These are phyloP conservation scores for Dryadula phaetusa DNA, from an alignment of 2,888 invertebrate species.

Conservation along the genomic window DNA sequence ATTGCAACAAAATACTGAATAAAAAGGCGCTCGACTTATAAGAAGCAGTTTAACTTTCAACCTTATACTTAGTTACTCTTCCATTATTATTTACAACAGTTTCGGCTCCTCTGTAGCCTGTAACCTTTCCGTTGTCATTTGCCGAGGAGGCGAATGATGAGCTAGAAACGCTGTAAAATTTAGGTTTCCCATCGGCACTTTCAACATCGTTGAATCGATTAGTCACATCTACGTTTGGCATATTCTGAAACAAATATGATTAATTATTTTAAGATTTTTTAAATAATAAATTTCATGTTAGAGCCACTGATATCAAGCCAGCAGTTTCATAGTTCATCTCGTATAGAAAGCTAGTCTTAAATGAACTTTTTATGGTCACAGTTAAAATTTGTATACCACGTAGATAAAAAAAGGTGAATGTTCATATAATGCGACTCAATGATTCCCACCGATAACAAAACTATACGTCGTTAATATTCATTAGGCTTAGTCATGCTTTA, in stretches of 20 bases:
- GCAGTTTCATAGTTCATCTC: too few relatives aligned
- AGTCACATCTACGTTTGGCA: slow-evolving; percentile 77
- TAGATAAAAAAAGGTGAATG: slow-evolving; percentile 8
- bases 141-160: slow-evolving; percentile 85
- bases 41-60: slow-evolving; percentile 57
- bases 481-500: slow-evolving; percentile 40
- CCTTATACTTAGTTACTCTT: slow-evolving; percentile 86
- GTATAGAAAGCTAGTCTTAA: too few relatives aligned
- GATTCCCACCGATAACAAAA: slow-evolving; percentile 27
- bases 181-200: slow-evolving; percentile 39
- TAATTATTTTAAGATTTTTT: neutral
- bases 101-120: slow-evolving; percentile 82
- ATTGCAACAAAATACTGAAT: slow-evolving; percentile 27
- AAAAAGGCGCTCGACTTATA: slow-evolving; percentile 22
- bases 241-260: slow-evolving; percentile 61
- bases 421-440: slow-evolving; percentile 20
- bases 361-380: neutral
- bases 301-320: too few relatives aligned
- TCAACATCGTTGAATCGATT: slow-evolving; percentile 46
- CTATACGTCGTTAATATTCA: slow-evolving; percentile 37
- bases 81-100: slow-evolving; percentile 90
- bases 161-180: slow-evolving; percentile 84
- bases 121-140: slow-evolving; percentile 85
- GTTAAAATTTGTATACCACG: neutral
- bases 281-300: neutral